These are phyloP conservation scores for Sorex fumeus DNA, from an alignment of 2,113 vertebrate species.

Conservation along the genomic window DNA sequence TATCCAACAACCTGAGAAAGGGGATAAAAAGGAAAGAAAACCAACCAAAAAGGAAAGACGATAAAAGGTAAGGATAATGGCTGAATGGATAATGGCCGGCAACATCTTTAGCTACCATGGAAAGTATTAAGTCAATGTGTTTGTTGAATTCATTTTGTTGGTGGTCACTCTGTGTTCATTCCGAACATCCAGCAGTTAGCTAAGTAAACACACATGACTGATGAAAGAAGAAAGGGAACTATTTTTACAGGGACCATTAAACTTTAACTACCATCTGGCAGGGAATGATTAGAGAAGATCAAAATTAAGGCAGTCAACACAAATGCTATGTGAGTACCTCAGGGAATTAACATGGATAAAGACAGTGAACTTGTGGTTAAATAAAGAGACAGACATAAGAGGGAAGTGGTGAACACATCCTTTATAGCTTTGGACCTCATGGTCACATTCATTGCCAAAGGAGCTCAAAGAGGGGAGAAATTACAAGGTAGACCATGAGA, in stretches of 20 bases:
- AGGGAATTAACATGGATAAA: conserved; percentile 89
- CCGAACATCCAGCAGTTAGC: conserved; percentile 89
- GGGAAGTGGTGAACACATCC: conserved; percentile 91
- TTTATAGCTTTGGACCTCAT: conserved; percentile 88
- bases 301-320: conserved; percentile 93
- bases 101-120: conserved; percentile 72
- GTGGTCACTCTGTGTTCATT: conserved; percentile 89
- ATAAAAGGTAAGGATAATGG: conserved; percentile 74
- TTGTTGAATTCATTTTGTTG: conserved; percentile 89
- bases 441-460: conserved; percentile 88
- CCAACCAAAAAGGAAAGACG: conserved; percentile 67
- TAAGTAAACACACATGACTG: conserved; percentile 91
- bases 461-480: conserved; percentile 82
- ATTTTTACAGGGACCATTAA: conserved; percentile 91
- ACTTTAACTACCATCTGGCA: conserved; percentile 92
- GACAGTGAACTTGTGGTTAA: conserved; percentile 88
- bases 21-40: conserved; percentile 76
- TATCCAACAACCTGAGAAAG: conserved; percentile 51
- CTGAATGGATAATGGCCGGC: conserved; percentile 45
- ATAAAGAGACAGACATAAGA: conserved; percentile 89
- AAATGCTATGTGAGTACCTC: conserved; percentile 90
- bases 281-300: conserved; percentile 92
- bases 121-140: conserved; percentile 78
- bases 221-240: conserved; percentile 92
- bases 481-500: conserved; percentile 78